Evolutionary conservation across 2,113 vertebrate species (phyloP).

Genomic region (Brienomyrus longianalis): DNA sequence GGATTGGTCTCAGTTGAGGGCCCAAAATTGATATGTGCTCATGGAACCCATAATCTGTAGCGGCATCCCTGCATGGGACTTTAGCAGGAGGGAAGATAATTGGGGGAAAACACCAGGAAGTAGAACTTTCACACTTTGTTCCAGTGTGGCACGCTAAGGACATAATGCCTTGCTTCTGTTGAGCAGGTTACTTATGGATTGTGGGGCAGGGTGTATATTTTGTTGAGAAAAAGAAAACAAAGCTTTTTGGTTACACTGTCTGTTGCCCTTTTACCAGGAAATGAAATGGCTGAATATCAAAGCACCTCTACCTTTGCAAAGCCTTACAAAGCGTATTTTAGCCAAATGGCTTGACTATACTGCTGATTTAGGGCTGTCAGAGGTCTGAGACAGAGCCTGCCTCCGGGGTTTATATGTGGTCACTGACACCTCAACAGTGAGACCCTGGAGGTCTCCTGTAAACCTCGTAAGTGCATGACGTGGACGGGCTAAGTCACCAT

Average conservation of each 20-base stretch:
- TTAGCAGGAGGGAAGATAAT: neutral
- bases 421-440: neutral
- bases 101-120: neutral
- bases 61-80: neutral
- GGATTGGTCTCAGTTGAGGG: neutral
- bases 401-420: neutral
- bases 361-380: neutral
- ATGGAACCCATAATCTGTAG: neutral
- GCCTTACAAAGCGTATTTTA: neutral
- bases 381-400: neutral
- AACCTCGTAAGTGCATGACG: neutral
- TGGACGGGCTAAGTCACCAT: neutral
- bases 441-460: constrained; percentile 2
- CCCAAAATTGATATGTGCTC: neutral
- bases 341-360: neutral
- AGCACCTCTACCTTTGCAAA: neutral
- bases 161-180: neutral
- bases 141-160: neutral
- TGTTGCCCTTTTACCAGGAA: neutral
- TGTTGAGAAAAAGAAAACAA: neutral
- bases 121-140: neutral
- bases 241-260: neutral
- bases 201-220: neutral
- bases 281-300: neutral
- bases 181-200: neutral